Evolutionary conservation across 2,113 vertebrate species (phyloP).

Genomic region (Athene noctua): DNA sequence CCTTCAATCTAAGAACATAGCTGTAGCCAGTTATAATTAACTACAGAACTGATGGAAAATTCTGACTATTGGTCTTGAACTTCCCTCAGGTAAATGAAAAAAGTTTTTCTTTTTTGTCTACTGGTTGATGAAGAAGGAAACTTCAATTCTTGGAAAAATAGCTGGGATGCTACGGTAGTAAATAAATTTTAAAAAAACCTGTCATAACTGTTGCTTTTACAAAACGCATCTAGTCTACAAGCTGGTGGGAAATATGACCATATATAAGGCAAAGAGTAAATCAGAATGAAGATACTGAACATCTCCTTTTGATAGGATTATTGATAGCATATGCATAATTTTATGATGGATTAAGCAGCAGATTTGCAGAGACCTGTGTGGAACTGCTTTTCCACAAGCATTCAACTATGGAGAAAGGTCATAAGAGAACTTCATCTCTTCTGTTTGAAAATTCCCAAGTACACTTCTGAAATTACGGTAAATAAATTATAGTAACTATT

Average conservation of each 20-base stretch:
- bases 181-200: neutral
- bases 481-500: neutral
- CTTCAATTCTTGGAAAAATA: neutral
- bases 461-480: neutral
- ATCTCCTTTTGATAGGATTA: neutral
- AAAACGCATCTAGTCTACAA: neutral
- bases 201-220: neutral
- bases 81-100: neutral
- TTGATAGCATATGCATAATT: neutral
- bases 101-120: neutral
- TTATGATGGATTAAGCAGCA: neutral
- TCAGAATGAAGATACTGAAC: neutral
- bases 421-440: neutral
- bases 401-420: neutral
- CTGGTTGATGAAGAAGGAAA: neutral
- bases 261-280: neutral
- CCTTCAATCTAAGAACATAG: neutral
- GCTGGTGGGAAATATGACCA: neutral
- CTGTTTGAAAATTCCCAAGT: neutral
- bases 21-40: conserved; percentile 36
- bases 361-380: neutral
- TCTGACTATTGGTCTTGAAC: neutral
- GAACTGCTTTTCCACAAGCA: neutral
- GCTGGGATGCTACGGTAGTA: neutral
- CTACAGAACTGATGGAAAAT: neutral